A percentile compares a stretch with the other conserved stretches of the same genome.
These are phyloP conservation scores for Rhopalosiphum maidis DNA, from an alignment of 1,140 invertebrate genomes.

Conservation along the genomic window DNA sequence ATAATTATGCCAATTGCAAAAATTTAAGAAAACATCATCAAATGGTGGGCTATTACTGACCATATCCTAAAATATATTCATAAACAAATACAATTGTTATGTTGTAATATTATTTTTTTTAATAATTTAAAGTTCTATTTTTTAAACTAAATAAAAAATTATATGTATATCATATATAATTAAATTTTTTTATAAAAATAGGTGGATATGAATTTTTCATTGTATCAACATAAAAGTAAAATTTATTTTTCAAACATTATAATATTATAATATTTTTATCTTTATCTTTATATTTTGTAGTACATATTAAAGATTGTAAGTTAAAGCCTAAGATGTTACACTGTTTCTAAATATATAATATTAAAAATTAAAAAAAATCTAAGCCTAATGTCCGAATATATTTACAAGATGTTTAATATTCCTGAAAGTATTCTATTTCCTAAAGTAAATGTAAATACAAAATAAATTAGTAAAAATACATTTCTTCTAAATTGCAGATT, in stretches of 20 bases:
- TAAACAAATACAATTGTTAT: neutral
- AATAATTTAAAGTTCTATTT: neutral
- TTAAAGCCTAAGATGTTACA: no score
- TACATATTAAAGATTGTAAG: no score
- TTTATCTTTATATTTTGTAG: neutral
- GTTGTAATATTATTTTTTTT: no score
- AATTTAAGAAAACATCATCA: constrained; percentile 34
- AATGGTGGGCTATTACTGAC: constrained; percentile 17
- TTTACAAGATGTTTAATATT: no score
- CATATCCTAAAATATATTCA: constrained; percentile 12
- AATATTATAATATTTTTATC: neutral
- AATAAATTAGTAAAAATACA: no score
- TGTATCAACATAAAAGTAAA: neutral
- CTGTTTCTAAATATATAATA: no score
- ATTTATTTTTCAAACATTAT: neutral
- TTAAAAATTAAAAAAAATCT: no score
- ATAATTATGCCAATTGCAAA: constrained; percentile 28
- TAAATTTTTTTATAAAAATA: no score
- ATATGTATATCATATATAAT: neutral
- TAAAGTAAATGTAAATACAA: no score
- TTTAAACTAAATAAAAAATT: neutral
- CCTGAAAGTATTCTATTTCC: no score
- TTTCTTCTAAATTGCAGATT: no score
- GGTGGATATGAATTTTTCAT: neutral
- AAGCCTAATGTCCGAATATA: no score